Evolutionary conservation across 2,888 invertebrate genomes (phyloP).

Genomic region (Nysson spinosus): DNA sequence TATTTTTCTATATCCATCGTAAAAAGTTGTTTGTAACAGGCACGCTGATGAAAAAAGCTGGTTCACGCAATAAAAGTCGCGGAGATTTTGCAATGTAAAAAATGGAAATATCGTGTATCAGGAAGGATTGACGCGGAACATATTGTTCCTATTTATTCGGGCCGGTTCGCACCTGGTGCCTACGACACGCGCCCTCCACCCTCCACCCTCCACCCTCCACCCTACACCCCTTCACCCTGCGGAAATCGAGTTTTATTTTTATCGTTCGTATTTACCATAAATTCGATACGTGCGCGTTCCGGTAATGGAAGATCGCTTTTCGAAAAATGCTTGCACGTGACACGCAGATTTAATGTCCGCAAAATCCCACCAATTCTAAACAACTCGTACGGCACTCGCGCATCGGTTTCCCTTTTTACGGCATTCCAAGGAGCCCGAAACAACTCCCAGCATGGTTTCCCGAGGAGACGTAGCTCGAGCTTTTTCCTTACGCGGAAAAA

Average conservation of each 20-base stretch:
- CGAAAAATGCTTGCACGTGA: constrained; percentile 5
- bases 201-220: too few relatives aligned
- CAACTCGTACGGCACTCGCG: too few relatives aligned
- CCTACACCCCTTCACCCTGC: too few relatives aligned
- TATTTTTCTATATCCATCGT: too few relatives aligned
- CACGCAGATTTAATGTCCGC: neutral
- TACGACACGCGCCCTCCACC: neutral
- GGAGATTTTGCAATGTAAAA: neutral
- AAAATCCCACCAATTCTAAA: constrained; percentile 9
- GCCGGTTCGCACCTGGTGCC: constrained; percentile 11
- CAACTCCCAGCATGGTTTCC: too few relatives aligned
- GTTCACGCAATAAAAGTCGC: neutral
- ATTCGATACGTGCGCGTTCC: constrained; percentile 23
- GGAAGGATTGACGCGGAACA: constrained; percentile 10
- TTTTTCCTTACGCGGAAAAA: neutral
- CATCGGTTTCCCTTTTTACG: too few relatives aligned
- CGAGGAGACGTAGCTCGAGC: neutral
- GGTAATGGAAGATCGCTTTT: constrained; percentile 16
- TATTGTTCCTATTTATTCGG: constrained; percentile 18
- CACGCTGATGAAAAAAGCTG: neutral
- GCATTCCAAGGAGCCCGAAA: neutral
- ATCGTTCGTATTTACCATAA: constrained; percentile 30
- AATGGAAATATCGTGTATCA: constrained; percentile 3
- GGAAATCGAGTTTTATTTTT: constrained; percentile 37
- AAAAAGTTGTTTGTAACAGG: too few relatives aligned